Evolutionary conservation across 2,888 invertebrate species (phyloP).

Genomic region (Drosophila acutilabella): DNA sequence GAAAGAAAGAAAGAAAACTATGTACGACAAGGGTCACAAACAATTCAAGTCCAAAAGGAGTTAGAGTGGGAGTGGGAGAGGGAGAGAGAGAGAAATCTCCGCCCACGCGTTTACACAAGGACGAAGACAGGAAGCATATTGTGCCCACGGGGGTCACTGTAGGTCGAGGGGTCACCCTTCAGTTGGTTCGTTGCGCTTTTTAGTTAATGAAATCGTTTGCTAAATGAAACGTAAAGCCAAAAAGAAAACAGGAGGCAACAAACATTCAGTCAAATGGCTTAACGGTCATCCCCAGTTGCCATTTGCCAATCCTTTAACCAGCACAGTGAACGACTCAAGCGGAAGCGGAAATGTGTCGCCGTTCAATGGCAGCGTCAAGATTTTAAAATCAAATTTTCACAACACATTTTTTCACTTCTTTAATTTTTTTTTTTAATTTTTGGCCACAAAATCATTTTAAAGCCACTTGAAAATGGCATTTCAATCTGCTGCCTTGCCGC

Average conservation of each 20-base stretch:
- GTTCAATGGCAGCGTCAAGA: conserved; percentile 60
- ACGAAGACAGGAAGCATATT: conserved; percentile 49
- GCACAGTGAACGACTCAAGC: conserved; percentile 18
- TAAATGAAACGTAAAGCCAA: conserved; percentile 83
- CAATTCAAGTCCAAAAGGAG: conserved; percentile 39
- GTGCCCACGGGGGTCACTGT: not conserved
- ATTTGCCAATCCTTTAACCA: conserved; percentile 33
- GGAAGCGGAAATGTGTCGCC: conserved; percentile 81
- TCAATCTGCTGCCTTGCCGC: conserved; percentile 18
- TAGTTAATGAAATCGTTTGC: conserved; percentile 84
- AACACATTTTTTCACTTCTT: conserved; percentile 17
- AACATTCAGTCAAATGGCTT: conserved; percentile 30
- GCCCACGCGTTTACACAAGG: conserved; percentile 62
- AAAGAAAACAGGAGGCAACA: conserved; percentile 55
- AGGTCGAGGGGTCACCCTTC: conserved; percentile 36
- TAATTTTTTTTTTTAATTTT: conserved; percentile 32
- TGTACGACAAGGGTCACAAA: conserved; percentile 55
- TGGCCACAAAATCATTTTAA: conserved; percentile 68
- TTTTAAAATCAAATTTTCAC: conserved; percentile 57
- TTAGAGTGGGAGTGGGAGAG: not conserved
- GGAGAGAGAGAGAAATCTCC: conserved; percentile 29
- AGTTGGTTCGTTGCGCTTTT: conserved; percentile 66
- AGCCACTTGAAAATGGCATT: conserved; percentile 70
- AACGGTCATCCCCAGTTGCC: conserved; percentile 16
- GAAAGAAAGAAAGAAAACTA: conserved; percentile 6